A percentile compares a stretch with the other conserved stretches of the same genome.
phyloP scores from a whole-genome alignment of 2,888 invertebrate genomes.

The Dasysyrphus albostriatus region DNA sequence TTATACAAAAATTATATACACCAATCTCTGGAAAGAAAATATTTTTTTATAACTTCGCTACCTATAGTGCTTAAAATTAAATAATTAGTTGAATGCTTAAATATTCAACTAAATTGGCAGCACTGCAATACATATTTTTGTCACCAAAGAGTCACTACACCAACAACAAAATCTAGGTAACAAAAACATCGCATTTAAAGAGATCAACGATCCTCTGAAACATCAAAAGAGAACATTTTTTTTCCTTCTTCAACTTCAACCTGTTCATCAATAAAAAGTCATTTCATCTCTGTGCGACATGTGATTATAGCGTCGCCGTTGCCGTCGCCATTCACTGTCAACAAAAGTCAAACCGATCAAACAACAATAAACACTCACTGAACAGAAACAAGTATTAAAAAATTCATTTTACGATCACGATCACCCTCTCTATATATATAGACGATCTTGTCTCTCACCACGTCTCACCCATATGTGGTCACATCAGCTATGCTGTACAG shows the following conservation, averaged over 20 bases:
- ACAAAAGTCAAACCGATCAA: conserved; percentile 21
- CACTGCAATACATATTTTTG: not conserved
- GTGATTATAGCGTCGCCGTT: not conserved
- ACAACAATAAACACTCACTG: conserved; percentile 22
- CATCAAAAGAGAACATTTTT: conserved; percentile 11
- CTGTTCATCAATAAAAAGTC: conserved; percentile 54
- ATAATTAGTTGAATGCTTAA: too few species aligned
- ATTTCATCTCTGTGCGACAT: conserved; percentile 19
- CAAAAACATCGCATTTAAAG: not conserved
- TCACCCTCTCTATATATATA: not conserved
- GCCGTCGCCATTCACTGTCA: conserved; percentile 16
- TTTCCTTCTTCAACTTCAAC: conserved; percentile 29
- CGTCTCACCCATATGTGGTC: conserved; percentile 45
- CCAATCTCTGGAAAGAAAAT: too few species aligned
- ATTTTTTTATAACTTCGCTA: too few species aligned
- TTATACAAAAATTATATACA: too few species aligned
- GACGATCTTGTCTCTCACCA: conserved; percentile 31
- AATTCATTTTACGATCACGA: conserved; percentile 50
- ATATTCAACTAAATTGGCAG: not conserved
- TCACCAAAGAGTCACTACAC: conserved; percentile 1
- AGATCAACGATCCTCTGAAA: conserved; percentile 9
- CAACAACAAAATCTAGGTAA: not conserved
- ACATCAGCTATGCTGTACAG: conserved; percentile 45
- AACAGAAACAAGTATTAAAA: conserved; percentile 4
- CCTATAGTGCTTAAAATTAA: too few species aligned